Conservation (phyloP, 2,888 invertebrate genomes). For the Coremacera marginata region DNA sequence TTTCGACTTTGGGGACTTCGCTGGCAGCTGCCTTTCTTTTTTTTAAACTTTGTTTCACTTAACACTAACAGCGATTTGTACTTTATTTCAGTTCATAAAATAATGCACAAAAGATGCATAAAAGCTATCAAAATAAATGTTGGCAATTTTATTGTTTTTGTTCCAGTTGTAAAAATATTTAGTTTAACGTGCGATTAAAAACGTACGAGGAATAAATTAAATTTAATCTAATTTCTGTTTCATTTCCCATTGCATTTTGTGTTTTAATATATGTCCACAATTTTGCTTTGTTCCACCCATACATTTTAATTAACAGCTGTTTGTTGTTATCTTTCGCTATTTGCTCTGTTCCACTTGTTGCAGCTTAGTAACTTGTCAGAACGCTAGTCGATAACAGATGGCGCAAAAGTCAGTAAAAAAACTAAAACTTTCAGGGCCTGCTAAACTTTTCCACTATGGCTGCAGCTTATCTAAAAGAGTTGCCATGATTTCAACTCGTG, state of each 20-base stretch:
- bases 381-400: no score
- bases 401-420: no score
- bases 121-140: no score
- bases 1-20: slow-evolving; percentile 53
- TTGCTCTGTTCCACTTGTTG: no score
- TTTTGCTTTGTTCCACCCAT: background rate
- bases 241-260: background rate
- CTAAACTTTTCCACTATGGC: no score
- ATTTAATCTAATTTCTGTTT: background rate
- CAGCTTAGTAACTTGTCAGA: no score
- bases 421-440: no score
- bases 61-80: background rate
- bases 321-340: no score
- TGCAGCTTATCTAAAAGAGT: no score
- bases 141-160: background rate
- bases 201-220: background rate
- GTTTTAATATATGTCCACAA: background rate
- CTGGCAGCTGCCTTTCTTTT: background rate
- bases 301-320: background rate
- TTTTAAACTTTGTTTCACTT: background rate
- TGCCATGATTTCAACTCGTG: no score
- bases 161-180: background rate
- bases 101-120: no score
- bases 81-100: no score
- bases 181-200: background rate